phyloP scores from a whole-genome alignment of 2,113 vertebrate species.

The Paracyprichromis sp. region DNA sequence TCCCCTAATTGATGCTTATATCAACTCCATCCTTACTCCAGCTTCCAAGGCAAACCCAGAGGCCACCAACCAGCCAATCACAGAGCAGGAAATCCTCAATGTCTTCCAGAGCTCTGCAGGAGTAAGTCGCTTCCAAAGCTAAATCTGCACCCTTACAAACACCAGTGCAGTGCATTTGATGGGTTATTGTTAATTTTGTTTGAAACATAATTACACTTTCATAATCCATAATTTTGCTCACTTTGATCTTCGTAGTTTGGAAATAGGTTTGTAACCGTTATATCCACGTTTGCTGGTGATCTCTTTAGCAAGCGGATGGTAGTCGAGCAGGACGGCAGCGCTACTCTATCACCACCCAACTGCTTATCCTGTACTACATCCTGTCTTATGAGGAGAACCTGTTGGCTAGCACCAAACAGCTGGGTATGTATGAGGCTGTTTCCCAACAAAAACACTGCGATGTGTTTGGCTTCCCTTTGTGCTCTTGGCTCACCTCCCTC shows the following conservation, averaged over 20 bases:
- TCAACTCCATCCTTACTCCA: slow-evolving; percentile 96
- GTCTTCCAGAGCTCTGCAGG: slow-evolving; percentile 85
- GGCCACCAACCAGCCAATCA: slow-evolving; percentile 96
- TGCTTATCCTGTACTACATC: slow-evolving; percentile 94
- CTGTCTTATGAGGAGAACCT: slow-evolving; percentile 96
- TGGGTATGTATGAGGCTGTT: slow-evolving; percentile 71
- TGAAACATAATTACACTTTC: not conserved
- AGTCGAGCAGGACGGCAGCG: slow-evolving; percentile 66
- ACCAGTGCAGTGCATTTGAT: not conserved
- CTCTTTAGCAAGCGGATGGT: slow-evolving; percentile 72
- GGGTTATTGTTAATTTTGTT: fast-evolving
- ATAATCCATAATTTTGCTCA: not conserved
- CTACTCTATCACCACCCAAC: slow-evolving; percentile 90
- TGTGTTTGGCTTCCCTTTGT: not conserved
- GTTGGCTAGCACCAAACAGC: slow-evolving; percentile 86
- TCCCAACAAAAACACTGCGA: not conserved
- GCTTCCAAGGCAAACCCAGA: slow-evolving; percentile 97
- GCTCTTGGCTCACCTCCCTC: slow-evolving; percentile 1
- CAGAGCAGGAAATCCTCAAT: slow-evolving; percentile 91
- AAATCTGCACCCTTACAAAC: not conserved
- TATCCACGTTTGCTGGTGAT: not conserved
- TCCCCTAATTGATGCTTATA: slow-evolving; percentile 92
- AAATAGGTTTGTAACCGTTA: not conserved
- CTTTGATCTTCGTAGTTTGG: not conserved
- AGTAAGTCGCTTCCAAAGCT: slow-evolving; percentile 55